Base-by-base conservation (phyloP, 2,113 vertebrate genomes). In the Rhodinocichla rosea region DNA sequence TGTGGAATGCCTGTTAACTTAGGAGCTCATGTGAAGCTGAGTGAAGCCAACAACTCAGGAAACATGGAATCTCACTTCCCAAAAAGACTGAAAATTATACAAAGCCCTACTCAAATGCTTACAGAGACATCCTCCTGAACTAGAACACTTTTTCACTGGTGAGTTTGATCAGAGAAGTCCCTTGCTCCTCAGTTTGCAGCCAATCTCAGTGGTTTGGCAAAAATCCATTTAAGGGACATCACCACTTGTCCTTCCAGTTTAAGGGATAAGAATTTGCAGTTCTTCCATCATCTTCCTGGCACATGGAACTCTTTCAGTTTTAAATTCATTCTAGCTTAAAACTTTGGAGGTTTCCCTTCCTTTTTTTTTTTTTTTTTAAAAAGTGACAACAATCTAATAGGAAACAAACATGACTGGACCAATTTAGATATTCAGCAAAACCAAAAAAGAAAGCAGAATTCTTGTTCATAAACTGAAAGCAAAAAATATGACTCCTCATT, bases 321-420 rank as follows among this genome's bases (percentile, higher is more conserved):
- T 40, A 44, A 84, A 30, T 40, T 84, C 11, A 35, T 49, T 65
- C 64, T 84, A 84, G 19, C 13, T 70, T 76, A n/a, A 37, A 59
- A 64, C 15, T 21, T 40, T 2, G 23, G 10, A 9, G 0, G 7
- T 32, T 40, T 33, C 9, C 42, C 24, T 6, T 42, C 11, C 1
- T 20, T 52, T n/a, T 42, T 21, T 68, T 39, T 22, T 47, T 45
- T 21, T 32, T 37, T 18, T 35, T 10, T 10, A 60, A 33, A 67
- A 47, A 23, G 10, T 67, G 6, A 17, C 22, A 74, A 53, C 16
- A 81, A 33, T 63, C 23, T 47, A 39, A 82, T 1, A 50, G 8
- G 13, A 78, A 93, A 80, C 7, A 80, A 92, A 81, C 7, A 30
- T 18, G 30, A 67, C 59, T 7, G 9, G 60, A 83, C 9, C 9